These are phyloP conservation scores for Sciurus niger DNA, from an alignment of 2,113 vertebrate species.

Conservation along the genomic window DNA sequence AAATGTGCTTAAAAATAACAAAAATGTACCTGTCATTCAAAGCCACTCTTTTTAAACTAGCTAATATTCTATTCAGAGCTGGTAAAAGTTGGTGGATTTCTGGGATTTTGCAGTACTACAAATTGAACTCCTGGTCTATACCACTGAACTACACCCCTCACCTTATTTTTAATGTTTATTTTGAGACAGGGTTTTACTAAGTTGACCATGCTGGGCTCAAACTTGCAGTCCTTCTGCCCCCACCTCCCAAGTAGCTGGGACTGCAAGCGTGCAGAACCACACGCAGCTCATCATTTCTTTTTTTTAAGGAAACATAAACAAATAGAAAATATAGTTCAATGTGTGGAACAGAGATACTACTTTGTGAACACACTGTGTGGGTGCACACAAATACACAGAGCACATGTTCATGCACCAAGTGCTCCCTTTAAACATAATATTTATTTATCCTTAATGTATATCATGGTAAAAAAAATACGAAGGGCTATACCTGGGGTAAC, in stretches of 20 bases:
- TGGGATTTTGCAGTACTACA: neutral
- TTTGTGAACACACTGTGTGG: neutral
- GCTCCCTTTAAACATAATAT: neutral
- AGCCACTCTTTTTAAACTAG: slow-evolving; percentile 23
- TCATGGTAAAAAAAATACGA: neutral
- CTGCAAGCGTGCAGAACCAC: neutral
- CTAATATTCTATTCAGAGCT: neutral
- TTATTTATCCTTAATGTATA: neutral
- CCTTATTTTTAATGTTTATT: neutral
- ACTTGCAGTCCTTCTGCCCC: neutral
- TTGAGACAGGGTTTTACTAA: neutral
- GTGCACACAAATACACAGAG: neutral
- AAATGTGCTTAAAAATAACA: slow-evolving; percentile 37
- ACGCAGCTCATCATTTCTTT: neutral
- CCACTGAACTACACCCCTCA: neutral
- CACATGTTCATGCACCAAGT: neutral
- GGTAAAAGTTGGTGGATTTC: neutral
- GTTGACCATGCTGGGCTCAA: neutral
- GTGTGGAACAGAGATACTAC: neutral
- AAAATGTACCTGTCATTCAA: neutral
- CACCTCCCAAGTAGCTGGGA: neutral
- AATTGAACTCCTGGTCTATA: neutral
- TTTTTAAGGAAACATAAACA: neutral
- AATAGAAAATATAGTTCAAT: neutral
- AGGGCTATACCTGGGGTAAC: neutral